These are phyloP conservation scores for Amiota mariae DNA, from an alignment of 2,888 invertebrate species.

Conservation along the genomic window DNA sequence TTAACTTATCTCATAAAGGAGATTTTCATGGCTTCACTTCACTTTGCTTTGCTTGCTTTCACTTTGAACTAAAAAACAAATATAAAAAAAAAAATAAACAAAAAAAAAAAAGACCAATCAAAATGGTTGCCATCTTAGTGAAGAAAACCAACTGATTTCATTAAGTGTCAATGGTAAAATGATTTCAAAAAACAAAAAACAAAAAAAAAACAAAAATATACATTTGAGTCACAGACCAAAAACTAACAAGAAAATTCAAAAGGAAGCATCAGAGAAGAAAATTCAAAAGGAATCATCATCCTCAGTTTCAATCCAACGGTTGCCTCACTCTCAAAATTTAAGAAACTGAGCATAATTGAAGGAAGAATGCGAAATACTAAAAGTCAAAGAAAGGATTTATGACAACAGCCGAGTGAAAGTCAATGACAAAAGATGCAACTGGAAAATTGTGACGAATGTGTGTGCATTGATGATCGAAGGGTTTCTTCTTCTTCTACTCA, in stretches of 20 bases:
- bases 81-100: neutral
- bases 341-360: neutral
- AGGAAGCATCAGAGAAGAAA: neutral
- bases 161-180: conserved; percentile 38
- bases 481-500: neutral
- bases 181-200: conserved; percentile 51
- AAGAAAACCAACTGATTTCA: neutral
- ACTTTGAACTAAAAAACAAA: conserved; percentile 49
- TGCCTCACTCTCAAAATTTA: no score
- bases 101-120: neutral
- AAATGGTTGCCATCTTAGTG: neutral
- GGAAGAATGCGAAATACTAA: neutral
- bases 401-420: conserved; percentile 6
- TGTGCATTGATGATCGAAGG: no score
- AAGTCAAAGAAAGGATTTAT: conserved; percentile 6
- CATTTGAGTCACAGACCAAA: neutral
- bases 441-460: conserved; percentile 1
- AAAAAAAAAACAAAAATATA: no score
- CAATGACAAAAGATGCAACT: neutral
- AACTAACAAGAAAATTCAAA: conserved; percentile 1
- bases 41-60: conserved; percentile 12
- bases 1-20: no score
- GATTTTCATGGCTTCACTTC: conserved; percentile 42
- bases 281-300: no score
- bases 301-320: no score